These are phyloP conservation scores for Pygocentrus nattereri DNA, from an alignment of 2,797 vertebrate genomes.

Conservation along the genomic window DNA sequence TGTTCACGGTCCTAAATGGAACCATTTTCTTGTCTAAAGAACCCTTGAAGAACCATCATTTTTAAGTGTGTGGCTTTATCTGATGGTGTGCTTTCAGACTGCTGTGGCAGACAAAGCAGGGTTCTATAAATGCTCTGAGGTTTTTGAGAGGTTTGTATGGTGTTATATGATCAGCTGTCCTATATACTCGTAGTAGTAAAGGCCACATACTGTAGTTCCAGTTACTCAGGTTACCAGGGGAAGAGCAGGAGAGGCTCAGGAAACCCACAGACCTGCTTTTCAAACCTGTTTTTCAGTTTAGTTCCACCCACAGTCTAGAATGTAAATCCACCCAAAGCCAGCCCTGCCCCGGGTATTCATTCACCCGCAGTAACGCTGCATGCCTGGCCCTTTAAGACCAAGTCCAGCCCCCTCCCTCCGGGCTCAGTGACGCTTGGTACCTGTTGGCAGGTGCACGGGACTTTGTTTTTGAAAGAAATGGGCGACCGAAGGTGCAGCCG, in stretches of 20 bases:
- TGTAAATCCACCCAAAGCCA: not conserved
- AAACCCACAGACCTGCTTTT: not conserved
- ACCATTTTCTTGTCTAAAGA: too few relatives aligned
- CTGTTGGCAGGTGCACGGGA: slow-evolving; percentile 42
- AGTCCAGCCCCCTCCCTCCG: not conserved
- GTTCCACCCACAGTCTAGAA: not conserved
- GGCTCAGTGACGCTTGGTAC: slow-evolving; percentile 39
- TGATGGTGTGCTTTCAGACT: too few relatives aligned
- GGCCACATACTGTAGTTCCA: not conserved
- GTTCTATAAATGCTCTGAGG: too few relatives aligned
- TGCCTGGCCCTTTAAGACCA: slow-evolving; percentile 54
- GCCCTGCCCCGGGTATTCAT: not conserved
- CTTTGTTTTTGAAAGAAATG: not conserved
- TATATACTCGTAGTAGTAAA: not conserved
- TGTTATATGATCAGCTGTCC: too few relatives aligned
- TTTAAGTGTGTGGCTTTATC: too few relatives aligned
- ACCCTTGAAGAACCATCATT: too few relatives aligned
- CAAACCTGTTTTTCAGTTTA: slow-evolving; percentile 34
- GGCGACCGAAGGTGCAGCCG: not conserved
- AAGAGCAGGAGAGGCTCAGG: not conserved
- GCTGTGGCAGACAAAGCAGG: too few relatives aligned
- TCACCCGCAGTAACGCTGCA: not conserved
- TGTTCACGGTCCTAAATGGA: too few relatives aligned
- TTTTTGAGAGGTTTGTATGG: too few relatives aligned
- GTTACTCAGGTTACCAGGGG: slow-evolving; percentile 15